Percentiles rank a stretch among this genome's conserved stretches.
Evolutionary conservation across 2,113 vertebrate species (phyloP).

Genomic region (Chaetura pelagica): DNA sequence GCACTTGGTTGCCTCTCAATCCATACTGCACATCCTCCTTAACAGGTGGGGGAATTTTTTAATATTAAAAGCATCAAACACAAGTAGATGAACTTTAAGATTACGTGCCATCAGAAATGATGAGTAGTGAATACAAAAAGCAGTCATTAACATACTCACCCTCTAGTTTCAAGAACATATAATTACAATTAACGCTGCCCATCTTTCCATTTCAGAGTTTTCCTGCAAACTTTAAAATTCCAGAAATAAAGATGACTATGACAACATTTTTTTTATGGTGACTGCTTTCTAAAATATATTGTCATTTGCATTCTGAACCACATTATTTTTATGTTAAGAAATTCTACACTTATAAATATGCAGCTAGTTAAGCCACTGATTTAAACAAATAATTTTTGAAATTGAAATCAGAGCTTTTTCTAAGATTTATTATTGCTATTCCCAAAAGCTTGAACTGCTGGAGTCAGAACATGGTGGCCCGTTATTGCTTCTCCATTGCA

Average conservation of each 20-base stretch:
- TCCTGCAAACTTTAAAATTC: not conserved
- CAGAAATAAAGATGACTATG: not conserved
- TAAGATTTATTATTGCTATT: not conserved
- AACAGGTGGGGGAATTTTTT: fast-evolving
- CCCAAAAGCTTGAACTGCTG: not conserved
- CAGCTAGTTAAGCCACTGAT: not conserved
- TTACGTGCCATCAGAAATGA: not conserved
- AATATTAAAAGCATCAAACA: not conserved
- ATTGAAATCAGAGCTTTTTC: not conserved
- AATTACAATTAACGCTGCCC: not conserved
- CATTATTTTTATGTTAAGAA: not conserved
- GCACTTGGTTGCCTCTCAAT: not conserved
- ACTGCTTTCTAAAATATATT: not conserved
- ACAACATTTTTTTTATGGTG: not conserved
- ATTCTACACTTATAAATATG: not conserved
- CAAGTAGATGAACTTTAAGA: not conserved
- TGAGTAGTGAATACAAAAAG: not conserved
- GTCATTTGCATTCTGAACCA: not conserved
- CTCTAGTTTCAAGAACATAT: not conserved
- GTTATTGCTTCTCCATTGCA: not conserved
- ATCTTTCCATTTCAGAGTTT: not conserved
- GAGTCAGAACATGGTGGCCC: not conserved
- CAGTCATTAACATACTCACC: not conserved
- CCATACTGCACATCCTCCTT: not conserved
- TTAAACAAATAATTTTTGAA: not conserved